Evolutionary conservation across 1,140 invertebrate species (phyloP).

Genomic region (Calliopsis andreniformis): DNA sequence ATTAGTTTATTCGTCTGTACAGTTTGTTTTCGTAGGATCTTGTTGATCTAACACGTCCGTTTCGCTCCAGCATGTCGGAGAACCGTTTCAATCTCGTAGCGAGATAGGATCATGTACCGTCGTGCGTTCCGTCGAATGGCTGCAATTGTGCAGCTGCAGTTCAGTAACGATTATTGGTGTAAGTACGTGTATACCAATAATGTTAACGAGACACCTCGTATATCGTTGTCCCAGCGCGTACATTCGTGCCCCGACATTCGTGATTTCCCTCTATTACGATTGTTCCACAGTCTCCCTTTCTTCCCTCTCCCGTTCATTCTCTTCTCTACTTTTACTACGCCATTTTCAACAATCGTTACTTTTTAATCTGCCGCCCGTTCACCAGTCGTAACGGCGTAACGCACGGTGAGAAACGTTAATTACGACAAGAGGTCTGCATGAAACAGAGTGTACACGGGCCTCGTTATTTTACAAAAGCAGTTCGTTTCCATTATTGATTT

Average conservation of each 20-base stretch:
- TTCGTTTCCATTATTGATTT: no score
- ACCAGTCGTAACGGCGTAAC: neutral
- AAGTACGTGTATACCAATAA: conserved; percentile 55
- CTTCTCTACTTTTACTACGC: neutral
- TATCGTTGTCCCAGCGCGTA: conserved; percentile 27
- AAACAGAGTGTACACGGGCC: neutral
- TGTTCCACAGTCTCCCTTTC: neutral
- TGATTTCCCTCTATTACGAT: conserved; percentile 36
- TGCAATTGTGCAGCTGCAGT: conserved; percentile 49
- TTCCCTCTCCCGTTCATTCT: no score
- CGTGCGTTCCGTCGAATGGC: conserved; percentile 36
- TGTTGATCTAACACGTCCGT: conserved; percentile 28
- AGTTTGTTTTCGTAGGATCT: neutral
- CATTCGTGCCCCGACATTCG: conserved; percentile 11
- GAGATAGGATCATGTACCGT: conserved; percentile 36
- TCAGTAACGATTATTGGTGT: conserved; percentile 57
- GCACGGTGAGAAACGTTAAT: conserved; percentile 1
- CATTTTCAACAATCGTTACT: neutral
- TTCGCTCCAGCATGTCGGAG: conserved; percentile 26
- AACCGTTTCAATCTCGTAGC: conserved; percentile 34
- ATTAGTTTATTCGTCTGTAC: conserved; percentile 9
- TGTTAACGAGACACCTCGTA: conserved; percentile 56
- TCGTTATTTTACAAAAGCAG: neutral
- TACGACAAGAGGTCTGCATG: neutral
- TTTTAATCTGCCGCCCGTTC: neutral